Evolutionary conservation across 2,113 vertebrate genomes (phyloP).

Genomic region (Gadus macrocephalus): DNA sequence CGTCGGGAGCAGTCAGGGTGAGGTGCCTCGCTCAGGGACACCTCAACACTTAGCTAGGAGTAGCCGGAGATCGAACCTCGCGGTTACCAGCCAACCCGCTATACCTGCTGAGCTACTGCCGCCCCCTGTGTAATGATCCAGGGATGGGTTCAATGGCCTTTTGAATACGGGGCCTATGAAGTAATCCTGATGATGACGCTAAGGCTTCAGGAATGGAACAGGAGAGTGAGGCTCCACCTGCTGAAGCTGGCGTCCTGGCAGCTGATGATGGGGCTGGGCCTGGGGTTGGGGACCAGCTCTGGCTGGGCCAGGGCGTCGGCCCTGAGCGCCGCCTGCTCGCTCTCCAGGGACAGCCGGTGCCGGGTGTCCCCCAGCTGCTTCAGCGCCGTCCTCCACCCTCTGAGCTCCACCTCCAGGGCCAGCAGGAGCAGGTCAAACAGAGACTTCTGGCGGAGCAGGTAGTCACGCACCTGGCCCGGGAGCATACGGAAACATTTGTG

Average conservation of each 20-base stretch:
- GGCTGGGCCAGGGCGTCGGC: constrained; percentile 70
- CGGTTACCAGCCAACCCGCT: too few relatives aligned
- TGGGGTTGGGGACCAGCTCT: constrained; percentile 54
- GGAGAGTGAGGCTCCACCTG: constrained; percentile 66
- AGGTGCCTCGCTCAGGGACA: too few relatives aligned
- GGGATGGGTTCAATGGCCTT: too few relatives aligned
- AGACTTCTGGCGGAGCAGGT: constrained; percentile 83
- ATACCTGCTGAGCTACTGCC: too few relatives aligned
- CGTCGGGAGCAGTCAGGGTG: too few relatives aligned
- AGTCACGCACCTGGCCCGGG: constrained; percentile 68
- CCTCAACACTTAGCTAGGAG: too few relatives aligned
- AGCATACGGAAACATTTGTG: too few relatives aligned
- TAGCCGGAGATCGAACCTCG: too few relatives aligned
- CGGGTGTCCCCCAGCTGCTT: constrained; percentile 69
- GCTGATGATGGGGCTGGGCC: constrained; percentile 70
- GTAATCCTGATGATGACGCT: background rate
- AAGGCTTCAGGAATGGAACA: background rate
- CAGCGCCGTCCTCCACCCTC: constrained; percentile 62
- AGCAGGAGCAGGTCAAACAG: constrained; percentile 85
- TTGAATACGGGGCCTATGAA: too few relatives aligned
- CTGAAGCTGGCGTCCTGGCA: constrained; percentile 74
- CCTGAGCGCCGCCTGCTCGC: constrained; percentile 48
- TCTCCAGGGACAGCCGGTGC: constrained; percentile 64
- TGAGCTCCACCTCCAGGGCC: constrained; percentile 79
- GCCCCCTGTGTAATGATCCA: too few relatives aligned